Evolutionary conservation across 35 echinoderm and acorn worm species (phyloP).

Genomic region (Ophiothrix spiculata): DNA sequence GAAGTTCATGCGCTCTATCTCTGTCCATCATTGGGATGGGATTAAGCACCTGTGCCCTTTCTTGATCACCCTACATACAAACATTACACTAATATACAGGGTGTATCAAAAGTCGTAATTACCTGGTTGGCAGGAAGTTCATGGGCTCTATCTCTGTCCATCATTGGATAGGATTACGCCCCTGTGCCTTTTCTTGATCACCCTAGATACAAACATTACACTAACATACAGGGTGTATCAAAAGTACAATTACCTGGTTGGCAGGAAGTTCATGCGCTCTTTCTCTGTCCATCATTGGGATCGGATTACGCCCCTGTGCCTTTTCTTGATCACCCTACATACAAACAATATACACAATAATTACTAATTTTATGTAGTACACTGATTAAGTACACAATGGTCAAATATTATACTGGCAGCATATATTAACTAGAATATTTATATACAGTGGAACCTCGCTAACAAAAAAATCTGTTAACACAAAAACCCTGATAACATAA

Average conservation of each 20-base stretch:
- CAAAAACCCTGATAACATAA: no score
- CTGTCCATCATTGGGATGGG: slow-evolving; percentile 99
- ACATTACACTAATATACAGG: no score
- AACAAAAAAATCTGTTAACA: no score
- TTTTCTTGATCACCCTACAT: slow-evolving; percentile 99
- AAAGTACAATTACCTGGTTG: no score
- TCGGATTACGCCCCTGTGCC: slow-evolving; percentile 69
- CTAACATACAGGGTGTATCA: no score
- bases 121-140: slow-evolving; percentile 79
- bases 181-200: slow-evolving; percentile 91
- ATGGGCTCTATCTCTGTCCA: slow-evolving; percentile 88
- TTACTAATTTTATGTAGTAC: no score
- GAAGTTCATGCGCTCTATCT: slow-evolving; percentile 84
- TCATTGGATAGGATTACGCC: slow-evolving; percentile 86
- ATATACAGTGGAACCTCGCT: no score
- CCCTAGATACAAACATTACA: no score
- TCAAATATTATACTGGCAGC: no score
- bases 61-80: slow-evolving; percentile 88
- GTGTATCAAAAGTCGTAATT: neutral
- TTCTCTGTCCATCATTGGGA: slow-evolving; percentile 97
- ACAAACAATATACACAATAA: no score
- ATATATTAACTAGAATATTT: no score
- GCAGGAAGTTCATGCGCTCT: slow-evolving; percentile 92
- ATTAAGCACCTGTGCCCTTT: slow-evolving; percentile 65
- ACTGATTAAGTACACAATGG: no score